These are phyloP conservation scores for Drosophila kuntzei DNA, from an alignment of 2,888 invertebrate genomes.

Conservation along the genomic window DNA sequence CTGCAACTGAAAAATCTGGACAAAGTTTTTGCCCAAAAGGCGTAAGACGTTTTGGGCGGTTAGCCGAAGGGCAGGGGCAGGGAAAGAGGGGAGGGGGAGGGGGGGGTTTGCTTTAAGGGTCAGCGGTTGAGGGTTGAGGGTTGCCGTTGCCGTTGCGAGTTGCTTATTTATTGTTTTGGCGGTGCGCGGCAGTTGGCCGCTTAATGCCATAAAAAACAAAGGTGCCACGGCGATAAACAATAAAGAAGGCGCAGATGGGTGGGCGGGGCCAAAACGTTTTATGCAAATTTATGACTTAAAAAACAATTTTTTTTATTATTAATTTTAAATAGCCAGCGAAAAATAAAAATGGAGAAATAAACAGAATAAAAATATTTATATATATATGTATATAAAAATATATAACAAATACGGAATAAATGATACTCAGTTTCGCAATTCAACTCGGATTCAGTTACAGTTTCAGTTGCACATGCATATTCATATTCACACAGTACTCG, in stretches of 20 bases:
- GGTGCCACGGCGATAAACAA: constrained; percentile 77
- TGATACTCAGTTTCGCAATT: constrained; percentile 8
- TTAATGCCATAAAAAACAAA: constrained; percentile 78
- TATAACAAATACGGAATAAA: constrained; percentile 17
- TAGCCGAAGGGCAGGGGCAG: not conserved
- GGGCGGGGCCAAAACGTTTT: constrained; percentile 54
- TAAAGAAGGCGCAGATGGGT: constrained; percentile 44
- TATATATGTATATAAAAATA: not conserved
- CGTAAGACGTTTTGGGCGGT: constrained; percentile 58
- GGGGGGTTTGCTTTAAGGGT: constrained; percentile 20
- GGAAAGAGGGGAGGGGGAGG: not conserved
- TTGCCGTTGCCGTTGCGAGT: constrained; percentile 36
- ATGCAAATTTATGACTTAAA: constrained; percentile 68
- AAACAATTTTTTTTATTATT: constrained; percentile 60
- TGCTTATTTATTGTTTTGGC: constrained; percentile 76
- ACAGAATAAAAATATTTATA: constrained; percentile 6
- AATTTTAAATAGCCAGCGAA: constrained; percentile 41
- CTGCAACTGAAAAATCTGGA: constrained; percentile 69
- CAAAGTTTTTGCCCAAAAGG: constrained; percentile 70
- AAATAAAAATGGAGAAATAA: constrained; percentile 9
- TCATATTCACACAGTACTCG: not conserved
- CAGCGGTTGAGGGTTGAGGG: constrained; percentile 30
- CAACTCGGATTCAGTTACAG: not conserved
- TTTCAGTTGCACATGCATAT: not conserved
- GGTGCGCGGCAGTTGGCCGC: constrained; percentile 75